Percentiles rank a stretch among this genome's conserved stretches.
Conservation (phyloP, 2,113 vertebrate species). For the Pollimyrus isidori region DNA sequence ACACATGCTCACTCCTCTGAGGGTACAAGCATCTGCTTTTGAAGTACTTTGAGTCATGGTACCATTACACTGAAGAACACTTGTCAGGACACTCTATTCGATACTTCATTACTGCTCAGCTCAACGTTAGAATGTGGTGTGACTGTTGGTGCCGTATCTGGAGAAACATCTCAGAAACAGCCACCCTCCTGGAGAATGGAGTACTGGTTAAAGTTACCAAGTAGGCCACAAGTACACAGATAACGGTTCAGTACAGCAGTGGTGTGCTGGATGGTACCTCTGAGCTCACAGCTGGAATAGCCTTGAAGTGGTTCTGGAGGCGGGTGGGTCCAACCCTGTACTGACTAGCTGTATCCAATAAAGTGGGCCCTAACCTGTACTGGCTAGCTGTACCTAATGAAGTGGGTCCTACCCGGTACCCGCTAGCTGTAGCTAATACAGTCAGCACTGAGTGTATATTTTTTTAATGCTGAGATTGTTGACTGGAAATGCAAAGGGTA, state of each 20-base stretch:
- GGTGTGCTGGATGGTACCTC: background rate
- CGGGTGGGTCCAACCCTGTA: background rate
- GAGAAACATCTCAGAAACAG: background rate
- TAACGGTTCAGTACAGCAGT: background rate
- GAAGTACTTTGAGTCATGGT: background rate
- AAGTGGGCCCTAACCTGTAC: background rate
- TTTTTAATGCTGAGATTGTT: background rate
- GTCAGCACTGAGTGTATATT: background rate
- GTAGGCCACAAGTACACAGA: background rate
- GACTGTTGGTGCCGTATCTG: background rate
- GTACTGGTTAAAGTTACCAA: background rate
- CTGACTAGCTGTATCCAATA: rapidly evolving
- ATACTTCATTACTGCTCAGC: background rate
- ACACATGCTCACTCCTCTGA: background rate
- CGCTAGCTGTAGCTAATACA: background rate
- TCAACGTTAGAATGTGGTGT: background rate
- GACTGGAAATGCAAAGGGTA: background rate
- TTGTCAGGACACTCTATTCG: background rate
- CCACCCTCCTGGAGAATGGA: background rate
- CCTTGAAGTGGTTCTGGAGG: background rate
- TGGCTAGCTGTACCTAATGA: background rate
- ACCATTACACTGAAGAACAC: background rate
- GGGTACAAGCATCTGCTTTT: background rate
- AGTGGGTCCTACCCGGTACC: background rate
- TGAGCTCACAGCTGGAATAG: background rate